These are phyloP conservation scores for Drosophila obscura DNA, from an alignment of 1,140 invertebrate species.

Conservation along the genomic window DNA sequence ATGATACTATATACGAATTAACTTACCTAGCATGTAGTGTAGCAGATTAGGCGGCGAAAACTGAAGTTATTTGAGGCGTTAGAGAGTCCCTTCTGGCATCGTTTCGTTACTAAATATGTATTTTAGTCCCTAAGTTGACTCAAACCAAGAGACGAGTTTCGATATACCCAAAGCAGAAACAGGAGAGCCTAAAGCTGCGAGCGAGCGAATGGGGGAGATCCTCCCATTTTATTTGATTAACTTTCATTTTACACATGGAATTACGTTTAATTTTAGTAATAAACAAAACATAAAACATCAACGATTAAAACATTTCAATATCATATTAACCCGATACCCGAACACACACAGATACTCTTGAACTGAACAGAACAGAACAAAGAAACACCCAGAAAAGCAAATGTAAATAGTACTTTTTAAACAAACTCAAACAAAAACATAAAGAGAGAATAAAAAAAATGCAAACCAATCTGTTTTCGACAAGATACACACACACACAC, in stretches of 20 bases:
- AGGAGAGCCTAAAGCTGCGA: conserved; percentile 8
- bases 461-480: conserved; percentile 5
- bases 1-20: conserved; percentile 30
- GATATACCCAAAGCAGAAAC: conserved; percentile 14
- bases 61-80: conserved; percentile 40
- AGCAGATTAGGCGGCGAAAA: conserved; percentile 34
- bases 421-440: conserved; percentile 2
- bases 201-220: not conserved
- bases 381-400: conserved; percentile 38
- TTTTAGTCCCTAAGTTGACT: conserved; percentile 52
- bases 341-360: conserved; percentile 51
- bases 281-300: conserved; percentile 17
- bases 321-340: conserved; percentile 28
- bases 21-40: conserved; percentile 29
- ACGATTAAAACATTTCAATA: conserved; percentile 21
- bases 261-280: conserved; percentile 47
- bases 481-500: no score
- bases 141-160: conserved; percentile 16
- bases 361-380: conserved; percentile 68
- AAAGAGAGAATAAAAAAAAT: conserved; percentile 13
- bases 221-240: conserved; percentile 29
- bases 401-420: conserved; percentile 39
- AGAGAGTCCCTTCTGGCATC: conserved; percentile 23
- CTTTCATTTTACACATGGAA: conserved; percentile 36
- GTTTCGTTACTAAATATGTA: conserved; percentile 41